A percentile compares a stretch with the other conserved stretches of the same genome.
Evolutionary conservation across 2,797 vertebrate genomes (phyloP).

Genomic region (Aselliscus stoliczkanus): DNA sequence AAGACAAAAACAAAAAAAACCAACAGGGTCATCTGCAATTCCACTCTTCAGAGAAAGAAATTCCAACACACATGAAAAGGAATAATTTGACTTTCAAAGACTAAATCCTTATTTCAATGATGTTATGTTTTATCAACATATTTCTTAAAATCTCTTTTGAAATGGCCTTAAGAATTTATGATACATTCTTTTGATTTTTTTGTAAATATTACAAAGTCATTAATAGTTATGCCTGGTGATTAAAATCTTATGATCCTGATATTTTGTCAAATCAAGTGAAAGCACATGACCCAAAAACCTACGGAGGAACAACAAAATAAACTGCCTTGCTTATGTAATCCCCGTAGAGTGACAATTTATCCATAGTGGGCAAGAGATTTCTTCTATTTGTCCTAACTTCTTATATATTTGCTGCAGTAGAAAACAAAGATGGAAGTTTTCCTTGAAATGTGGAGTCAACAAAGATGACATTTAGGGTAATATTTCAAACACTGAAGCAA

Average conservation of each 20-base stretch:
- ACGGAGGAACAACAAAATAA: background rate
- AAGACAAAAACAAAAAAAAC: no score
- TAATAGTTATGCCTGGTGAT: background rate
- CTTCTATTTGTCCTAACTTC: background rate
- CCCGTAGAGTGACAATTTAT: background rate
- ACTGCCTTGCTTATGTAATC: background rate
- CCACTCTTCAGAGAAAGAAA: background rate
- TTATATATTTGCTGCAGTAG: background rate
- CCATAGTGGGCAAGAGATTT: background rate
- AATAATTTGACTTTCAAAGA: background rate
- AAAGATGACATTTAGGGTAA: background rate
- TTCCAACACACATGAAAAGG: background rate
- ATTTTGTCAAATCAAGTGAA: background rate
- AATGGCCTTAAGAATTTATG: background rate
- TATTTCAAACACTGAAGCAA: background rate
- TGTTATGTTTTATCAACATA: background rate
- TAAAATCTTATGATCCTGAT: background rate
- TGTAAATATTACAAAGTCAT: background rate
- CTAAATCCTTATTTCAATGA: background rate
- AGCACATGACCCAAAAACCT: background rate
- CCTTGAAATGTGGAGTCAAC: background rate
- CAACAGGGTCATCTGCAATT: background rate
- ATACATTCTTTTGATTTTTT: background rate
- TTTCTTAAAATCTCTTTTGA: background rate
- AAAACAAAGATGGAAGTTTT: conserved; percentile 12